A percentile compares a stretch with the other conserved stretches of the same genome.
phyloP scores from a whole-genome alignment of 2,888 invertebrate genomes.

The Deroplatys truncata region DNA sequence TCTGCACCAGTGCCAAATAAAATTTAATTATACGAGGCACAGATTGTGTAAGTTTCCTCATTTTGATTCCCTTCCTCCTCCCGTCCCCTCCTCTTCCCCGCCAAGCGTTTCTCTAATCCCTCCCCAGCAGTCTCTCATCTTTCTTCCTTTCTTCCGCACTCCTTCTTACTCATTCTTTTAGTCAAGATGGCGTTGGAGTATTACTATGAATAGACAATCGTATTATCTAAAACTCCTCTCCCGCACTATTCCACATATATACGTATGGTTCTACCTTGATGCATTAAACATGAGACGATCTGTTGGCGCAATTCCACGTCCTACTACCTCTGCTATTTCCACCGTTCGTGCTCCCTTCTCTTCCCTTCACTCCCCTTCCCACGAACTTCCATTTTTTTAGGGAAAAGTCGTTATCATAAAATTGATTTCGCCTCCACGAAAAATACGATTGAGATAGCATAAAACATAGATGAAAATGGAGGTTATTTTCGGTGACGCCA shows the following conservation, averaged over 20 bases:
- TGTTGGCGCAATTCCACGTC: constrained; percentile 9
- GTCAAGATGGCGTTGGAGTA: constrained; percentile 11
- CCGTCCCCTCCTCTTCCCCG: not conserved
- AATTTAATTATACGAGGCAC: constrained; percentile 22
- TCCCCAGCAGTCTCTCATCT: not conserved
- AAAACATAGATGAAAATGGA: constrained; percentile 14
- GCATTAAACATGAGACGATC: constrained; percentile 24
- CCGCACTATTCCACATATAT: constrained; percentile 9
- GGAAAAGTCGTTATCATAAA: constrained; percentile 23
- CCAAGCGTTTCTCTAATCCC: not conserved
- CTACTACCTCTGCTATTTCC: not conserved
- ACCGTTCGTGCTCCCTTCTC: not conserved
- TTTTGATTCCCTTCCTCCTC: constrained; percentile 18
- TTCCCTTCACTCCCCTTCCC: not conserved
- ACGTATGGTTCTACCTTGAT: constrained; percentile 15
- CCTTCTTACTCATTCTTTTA: constrained; percentile 18
- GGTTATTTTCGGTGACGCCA: not conserved
- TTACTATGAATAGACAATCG: constrained; percentile 26
- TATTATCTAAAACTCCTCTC: constrained; percentile 17
- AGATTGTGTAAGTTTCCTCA: constrained; percentile 26
- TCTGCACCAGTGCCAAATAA: constrained; percentile 23
- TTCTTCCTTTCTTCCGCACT: not conserved
- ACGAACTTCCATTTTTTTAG: constrained; percentile 1
- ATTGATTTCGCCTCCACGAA: constrained; percentile 20
- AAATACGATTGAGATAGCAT: constrained; percentile 9